Conservation (phyloP, 1,140 invertebrate genomes). For the Micrasema longulum region DNA sequence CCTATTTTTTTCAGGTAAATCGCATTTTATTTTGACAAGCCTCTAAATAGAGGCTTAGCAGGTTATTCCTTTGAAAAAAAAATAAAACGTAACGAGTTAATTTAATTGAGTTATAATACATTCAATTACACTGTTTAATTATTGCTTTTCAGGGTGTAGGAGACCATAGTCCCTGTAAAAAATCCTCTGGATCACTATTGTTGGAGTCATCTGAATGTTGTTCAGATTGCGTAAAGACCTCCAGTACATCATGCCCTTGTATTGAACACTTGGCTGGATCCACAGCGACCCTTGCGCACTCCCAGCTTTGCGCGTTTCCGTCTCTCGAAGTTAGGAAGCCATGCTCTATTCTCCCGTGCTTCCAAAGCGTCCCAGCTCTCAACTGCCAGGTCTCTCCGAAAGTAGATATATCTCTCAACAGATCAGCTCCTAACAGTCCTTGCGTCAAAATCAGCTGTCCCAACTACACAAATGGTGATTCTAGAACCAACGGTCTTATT, state of each 20-base stretch:
- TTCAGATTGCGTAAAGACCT: conserved; percentile 63
- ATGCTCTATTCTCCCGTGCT: conserved; percentile 38
- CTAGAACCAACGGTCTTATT: conserved; percentile 36
- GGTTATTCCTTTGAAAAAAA: too few relatives aligned
- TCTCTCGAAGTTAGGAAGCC: conserved; percentile 54
- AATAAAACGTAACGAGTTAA: too few relatives aligned
- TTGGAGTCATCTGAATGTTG: conserved; percentile 59
- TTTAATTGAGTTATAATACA: too few relatives aligned
- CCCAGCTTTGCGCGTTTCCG: conserved; percentile 57
- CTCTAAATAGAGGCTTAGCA: too few relatives aligned
- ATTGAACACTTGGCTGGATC: conserved; percentile 68
- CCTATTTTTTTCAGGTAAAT: too few relatives aligned
- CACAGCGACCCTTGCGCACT: conserved; percentile 57
- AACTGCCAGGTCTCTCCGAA: conserved; percentile 48
- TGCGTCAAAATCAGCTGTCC: conserved; percentile 42
- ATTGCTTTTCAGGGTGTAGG: conserved; percentile 63
- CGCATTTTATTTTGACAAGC: too few relatives aligned
- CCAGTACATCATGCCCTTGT: conserved; percentile 72
- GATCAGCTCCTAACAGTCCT: conserved; percentile 68
- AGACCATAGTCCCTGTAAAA: conserved; percentile 67
- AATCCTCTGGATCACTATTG: conserved; percentile 56
- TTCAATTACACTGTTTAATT: too few relatives aligned
- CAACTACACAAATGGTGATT: conserved; percentile 19
- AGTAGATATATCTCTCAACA: conserved; percentile 52
- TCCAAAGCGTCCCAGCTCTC: conserved; percentile 59